phyloP scores from a whole-genome alignment of 2,888 invertebrate species.

The Lordiphosa andalusiaca region DNA sequence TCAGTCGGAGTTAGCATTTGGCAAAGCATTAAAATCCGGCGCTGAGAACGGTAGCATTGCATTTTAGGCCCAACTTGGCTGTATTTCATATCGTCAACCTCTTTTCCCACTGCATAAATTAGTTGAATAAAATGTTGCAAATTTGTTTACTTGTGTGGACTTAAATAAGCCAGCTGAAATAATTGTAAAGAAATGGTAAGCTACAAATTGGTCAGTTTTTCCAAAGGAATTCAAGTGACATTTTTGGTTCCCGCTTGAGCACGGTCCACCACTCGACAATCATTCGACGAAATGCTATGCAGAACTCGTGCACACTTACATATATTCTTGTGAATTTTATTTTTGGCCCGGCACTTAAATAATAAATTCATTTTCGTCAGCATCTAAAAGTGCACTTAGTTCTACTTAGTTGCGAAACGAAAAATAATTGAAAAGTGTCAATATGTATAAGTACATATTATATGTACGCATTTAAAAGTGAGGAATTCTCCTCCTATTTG shows the following conservation, averaged over 20 bases:
- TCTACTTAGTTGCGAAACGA: constrained; percentile 6
- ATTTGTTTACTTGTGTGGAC: too few species aligned
- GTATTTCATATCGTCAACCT: too few species aligned
- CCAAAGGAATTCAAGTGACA: constrained; percentile 7
- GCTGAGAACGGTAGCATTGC: too few species aligned
- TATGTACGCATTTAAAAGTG: constrained; percentile 32
- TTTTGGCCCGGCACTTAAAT: constrained; percentile 15
- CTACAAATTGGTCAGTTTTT: too few species aligned
- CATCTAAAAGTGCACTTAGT: constrained; percentile 40
- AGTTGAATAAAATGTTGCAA: too few species aligned
- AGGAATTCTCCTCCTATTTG: neutral
- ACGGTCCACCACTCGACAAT: constrained; percentile 42
- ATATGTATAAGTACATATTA: constrained; percentile 26
- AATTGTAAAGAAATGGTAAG: too few species aligned
- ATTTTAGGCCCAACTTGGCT: too few species aligned
- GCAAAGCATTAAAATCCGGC: too few species aligned
- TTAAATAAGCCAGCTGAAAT: too few species aligned
- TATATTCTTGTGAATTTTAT: constrained; percentile 16
- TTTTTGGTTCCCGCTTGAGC: constrained; percentile 28
- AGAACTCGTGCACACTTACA: constrained; percentile 1
- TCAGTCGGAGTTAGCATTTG: too few species aligned
- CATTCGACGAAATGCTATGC: constrained; percentile 44
- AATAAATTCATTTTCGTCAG: constrained; percentile 48
- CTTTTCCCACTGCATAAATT: too few species aligned
- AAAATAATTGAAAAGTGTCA: constrained; percentile 46